These are phyloP conservation scores for Lobophora halterata DNA, from an alignment of 2,888 invertebrate species.

Conservation along the genomic window DNA sequence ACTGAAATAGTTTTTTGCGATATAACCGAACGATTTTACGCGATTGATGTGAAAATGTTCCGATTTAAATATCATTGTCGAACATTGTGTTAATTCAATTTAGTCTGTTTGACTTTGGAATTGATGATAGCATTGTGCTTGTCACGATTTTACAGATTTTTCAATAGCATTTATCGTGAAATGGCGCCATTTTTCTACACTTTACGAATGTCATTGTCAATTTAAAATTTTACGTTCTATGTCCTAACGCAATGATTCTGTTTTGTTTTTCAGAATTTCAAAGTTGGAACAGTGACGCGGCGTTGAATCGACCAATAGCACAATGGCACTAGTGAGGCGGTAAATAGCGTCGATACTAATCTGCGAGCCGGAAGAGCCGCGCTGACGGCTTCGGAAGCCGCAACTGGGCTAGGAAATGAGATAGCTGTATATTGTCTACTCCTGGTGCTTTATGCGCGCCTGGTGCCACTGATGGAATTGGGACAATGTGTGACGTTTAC, in stretches of 20 bases:
- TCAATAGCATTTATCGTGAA: too few relatives aligned
- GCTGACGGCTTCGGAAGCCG: conserved; percentile 75
- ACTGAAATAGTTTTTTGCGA: conserved; percentile 56
- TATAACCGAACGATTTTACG: conserved; percentile 9
- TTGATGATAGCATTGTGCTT: too few relatives aligned
- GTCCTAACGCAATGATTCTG: not conserved
- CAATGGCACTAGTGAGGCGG: conserved; percentile 67
- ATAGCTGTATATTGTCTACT: conserved; percentile 69
- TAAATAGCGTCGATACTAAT: conserved; percentile 77
- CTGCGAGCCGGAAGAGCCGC: conserved; percentile 74
- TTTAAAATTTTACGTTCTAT: too few relatives aligned
- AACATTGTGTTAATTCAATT: conserved; percentile 11
- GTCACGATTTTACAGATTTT: too few relatives aligned
- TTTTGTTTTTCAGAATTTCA: conserved; percentile 27
- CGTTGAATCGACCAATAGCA: conserved; percentile 59
- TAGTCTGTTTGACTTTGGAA: too few relatives aligned
- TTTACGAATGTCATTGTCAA: not conserved
- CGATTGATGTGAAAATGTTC: conserved; percentile 4
- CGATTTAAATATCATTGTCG: conserved; percentile 10
- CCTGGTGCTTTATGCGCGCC: conserved; percentile 49
- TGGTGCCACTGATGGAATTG: conserved; percentile 56
- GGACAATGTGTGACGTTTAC: conserved; percentile 36
- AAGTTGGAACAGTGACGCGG: conserved; percentile 19
- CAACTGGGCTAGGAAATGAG: conserved; percentile 81
- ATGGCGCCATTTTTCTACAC: too few relatives aligned